These are phyloP conservation scores for Melitaea athalia DNA, from an alignment of 2,888 invertebrate genomes.

Conservation along the genomic window DNA sequence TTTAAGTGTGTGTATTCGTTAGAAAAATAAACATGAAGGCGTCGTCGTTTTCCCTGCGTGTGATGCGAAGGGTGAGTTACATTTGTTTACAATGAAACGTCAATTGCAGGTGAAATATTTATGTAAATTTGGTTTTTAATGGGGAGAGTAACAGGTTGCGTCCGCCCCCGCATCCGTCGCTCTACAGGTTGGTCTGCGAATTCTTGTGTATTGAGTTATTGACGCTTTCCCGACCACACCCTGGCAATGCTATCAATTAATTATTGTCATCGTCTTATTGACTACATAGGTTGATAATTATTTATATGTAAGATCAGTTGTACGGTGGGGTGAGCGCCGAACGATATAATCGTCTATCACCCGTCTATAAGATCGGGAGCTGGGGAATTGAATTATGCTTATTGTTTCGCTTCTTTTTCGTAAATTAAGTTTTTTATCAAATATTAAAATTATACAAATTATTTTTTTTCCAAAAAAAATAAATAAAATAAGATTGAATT, in stretches of 20 bases:
- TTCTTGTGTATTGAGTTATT: conserved; percentile 48
- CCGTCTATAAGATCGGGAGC: no score
- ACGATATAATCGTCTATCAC: neutral
- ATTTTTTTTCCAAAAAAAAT: no score
- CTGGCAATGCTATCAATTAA: conserved; percentile 39
- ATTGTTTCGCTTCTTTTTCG: no score
- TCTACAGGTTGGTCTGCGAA: conserved; percentile 65
- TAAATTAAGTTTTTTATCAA: no score
- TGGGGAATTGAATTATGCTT: no score
- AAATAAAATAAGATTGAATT: no score
- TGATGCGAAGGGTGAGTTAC: conserved; percentile 89
- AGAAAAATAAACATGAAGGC: conserved; percentile 85
- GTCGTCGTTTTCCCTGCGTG: conserved; percentile 88
- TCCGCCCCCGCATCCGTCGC: conserved; percentile 49
- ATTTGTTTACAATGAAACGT: conserved; percentile 12
- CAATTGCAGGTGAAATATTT: conserved; percentile 18
- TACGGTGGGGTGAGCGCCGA: neutral
- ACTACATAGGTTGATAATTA: neutral
- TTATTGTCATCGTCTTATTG: neutral
- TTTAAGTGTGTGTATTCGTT: conserved; percentile 49
- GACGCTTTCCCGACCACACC: conserved; percentile 63
- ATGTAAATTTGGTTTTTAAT: conserved; percentile 20
- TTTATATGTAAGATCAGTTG: no score
- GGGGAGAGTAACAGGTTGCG: conserved; percentile 48
- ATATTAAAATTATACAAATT: no score